Conservation (phyloP, 2,113 vertebrate species). For the Uria lomvia region DNA sequence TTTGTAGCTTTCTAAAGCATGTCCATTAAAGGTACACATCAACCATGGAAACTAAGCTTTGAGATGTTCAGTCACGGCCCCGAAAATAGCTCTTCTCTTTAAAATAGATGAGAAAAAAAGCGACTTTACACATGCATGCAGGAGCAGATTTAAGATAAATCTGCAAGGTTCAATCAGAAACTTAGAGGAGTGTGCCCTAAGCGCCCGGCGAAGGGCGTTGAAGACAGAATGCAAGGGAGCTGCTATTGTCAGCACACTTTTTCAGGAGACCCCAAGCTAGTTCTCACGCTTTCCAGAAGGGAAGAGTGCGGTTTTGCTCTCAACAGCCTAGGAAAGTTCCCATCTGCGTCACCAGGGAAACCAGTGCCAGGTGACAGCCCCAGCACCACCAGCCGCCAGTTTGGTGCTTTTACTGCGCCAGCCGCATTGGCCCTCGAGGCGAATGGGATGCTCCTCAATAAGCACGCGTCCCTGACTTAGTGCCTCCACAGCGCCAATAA, state of each 20-base stretch:
- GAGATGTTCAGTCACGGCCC: not conserved
- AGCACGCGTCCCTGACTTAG: not conserved
- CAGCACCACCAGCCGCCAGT: not conserved
- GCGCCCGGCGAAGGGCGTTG: fast-evolving
- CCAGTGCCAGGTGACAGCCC: not conserved
- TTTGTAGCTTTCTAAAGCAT: not conserved
- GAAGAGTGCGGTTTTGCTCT: not conserved
- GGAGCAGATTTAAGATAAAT: constrained; percentile 16
- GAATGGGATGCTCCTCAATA: not conserved
- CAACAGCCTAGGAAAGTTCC: not conserved
- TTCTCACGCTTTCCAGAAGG: not conserved
- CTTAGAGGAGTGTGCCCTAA: not conserved
- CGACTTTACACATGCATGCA: not conserved
- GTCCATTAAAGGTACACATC: not conserved
- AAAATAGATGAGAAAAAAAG: not conserved
- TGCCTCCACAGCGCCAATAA: not conserved
- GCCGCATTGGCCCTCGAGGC: not conserved
- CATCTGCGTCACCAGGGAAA: not conserved
- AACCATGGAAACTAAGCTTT: not conserved
- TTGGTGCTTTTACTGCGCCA: not conserved
- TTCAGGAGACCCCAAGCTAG: not conserved
- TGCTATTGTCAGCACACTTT: not conserved
- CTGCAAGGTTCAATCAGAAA: not conserved
- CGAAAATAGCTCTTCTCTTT: not conserved
- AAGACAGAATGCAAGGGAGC: not conserved